Evolutionary conservation across 2,113 vertebrate genomes (phyloP).

Genomic region (Platysteira castanea): DNA sequence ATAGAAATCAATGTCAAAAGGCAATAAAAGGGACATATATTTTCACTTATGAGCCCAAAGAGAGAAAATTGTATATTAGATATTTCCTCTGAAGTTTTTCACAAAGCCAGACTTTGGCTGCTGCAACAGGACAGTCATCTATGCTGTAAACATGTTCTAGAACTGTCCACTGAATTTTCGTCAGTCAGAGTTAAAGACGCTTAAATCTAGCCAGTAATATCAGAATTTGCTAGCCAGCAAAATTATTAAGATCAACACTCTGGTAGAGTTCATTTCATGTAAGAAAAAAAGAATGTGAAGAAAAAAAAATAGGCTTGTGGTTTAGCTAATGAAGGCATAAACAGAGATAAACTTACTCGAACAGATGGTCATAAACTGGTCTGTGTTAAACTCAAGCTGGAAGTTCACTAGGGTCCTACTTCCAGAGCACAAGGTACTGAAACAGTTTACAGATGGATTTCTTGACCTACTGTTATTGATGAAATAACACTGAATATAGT

Average conservation of each 20-base stretch:
- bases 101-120: background rate
- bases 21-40: background rate
- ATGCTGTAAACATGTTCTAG: background rate
- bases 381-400: background rate
- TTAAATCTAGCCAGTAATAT: background rate
- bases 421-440: background rate
- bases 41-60: background rate
- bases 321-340: background rate
- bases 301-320: background rate
- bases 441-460: background rate
- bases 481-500: background rate
- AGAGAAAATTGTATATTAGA: background rate
- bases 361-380: background rate
- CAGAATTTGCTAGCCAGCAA: too few relatives aligned
- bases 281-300: background rate
- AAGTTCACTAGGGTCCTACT: background rate
- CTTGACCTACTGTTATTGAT: background rate
- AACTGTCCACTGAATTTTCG: background rate
- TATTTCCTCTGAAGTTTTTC: background rate
- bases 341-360: background rate
- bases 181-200: rapidly evolving
- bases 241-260: background rate
- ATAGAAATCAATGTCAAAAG: background rate
- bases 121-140: background rate
- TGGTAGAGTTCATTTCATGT: background rate